Conservation (phyloP, 2,888 invertebrate genomes). For the Apeira syringaria region DNA sequence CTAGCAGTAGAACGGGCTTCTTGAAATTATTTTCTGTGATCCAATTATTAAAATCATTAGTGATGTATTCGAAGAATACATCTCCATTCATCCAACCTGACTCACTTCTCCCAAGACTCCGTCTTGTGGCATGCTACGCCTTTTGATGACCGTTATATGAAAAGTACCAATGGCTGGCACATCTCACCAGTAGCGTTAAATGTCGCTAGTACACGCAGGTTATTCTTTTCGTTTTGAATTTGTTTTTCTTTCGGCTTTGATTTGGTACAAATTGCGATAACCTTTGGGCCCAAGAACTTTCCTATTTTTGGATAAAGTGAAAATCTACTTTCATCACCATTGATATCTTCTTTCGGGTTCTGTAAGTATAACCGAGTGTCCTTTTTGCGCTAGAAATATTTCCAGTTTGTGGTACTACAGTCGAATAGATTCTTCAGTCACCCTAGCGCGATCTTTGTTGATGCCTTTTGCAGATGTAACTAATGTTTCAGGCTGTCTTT, state of each 20-base stretch:
- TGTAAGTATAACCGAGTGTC: background rate
- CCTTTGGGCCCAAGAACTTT: slow-evolving; percentile 2
- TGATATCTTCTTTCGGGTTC: slow-evolving; percentile 2
- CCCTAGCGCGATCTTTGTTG: too few species aligned
- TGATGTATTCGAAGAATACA: slow-evolving; percentile 2
- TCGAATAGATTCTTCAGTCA: background rate
- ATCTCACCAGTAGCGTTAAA: background rate
- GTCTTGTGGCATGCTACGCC: background rate
- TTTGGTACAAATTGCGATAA: background rate
- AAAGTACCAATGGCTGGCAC: background rate
- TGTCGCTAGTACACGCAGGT: background rate
- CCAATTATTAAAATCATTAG: background rate
- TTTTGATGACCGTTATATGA: background rate
- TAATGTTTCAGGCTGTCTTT: too few species aligned
- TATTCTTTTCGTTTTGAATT: slow-evolving; percentile 1
- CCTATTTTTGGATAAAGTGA: slow-evolving; percentile 3
- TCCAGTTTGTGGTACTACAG: background rate
- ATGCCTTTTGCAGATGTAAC: background rate
- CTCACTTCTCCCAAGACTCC: background rate
- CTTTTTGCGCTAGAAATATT: background rate
- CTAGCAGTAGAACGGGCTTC: background rate
- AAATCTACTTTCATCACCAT: slow-evolving; percentile 4
- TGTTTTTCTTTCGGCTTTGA: background rate
- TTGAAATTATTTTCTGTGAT: background rate
- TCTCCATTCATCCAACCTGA: background rate